Conservation (phyloP, 2,113 vertebrate genomes). For the Charina bottae region DNA sequence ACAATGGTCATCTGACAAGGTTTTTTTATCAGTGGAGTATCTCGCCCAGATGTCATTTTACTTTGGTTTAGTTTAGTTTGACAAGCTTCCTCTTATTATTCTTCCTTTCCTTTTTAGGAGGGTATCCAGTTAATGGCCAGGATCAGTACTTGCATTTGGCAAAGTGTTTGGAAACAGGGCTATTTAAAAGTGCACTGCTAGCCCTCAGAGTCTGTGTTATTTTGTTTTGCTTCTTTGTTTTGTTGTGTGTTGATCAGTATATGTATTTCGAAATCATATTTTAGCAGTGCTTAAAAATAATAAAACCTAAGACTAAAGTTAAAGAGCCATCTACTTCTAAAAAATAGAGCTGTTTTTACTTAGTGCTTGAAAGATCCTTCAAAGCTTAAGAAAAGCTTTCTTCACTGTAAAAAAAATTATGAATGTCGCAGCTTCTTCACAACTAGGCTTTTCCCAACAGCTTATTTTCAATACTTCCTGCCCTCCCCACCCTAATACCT, state of each 20-base stretch:
- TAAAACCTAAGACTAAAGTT: neutral
- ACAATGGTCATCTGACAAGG: neutral
- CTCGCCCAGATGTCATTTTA: neutral
- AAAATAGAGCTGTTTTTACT: neutral
- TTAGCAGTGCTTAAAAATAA: neutral
- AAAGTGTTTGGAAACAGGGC: neutral
- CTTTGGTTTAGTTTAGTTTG: neutral
- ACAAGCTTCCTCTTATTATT: neutral
- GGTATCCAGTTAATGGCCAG: neutral
- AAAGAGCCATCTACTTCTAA: neutral
- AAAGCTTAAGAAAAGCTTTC: neutral
- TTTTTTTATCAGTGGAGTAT: neutral
- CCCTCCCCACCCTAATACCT: slow-evolving; percentile 1
- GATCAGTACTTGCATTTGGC: neutral
- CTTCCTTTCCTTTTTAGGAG: neutral
- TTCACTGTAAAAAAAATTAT: neutral
- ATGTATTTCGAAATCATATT: neutral
- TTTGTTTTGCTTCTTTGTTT: neutral
- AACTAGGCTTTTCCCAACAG: too few relatives aligned
- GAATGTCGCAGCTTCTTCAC: neutral
- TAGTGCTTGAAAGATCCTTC: neutral
- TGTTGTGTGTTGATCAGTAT: too few relatives aligned
- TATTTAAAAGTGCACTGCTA: neutral
- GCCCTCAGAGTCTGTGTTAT: too few relatives aligned
- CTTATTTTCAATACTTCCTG: neutral